Evolutionary conservation across 2,888 invertebrate species (phyloP).

Genomic region (Ochropacha duplaris): DNA sequence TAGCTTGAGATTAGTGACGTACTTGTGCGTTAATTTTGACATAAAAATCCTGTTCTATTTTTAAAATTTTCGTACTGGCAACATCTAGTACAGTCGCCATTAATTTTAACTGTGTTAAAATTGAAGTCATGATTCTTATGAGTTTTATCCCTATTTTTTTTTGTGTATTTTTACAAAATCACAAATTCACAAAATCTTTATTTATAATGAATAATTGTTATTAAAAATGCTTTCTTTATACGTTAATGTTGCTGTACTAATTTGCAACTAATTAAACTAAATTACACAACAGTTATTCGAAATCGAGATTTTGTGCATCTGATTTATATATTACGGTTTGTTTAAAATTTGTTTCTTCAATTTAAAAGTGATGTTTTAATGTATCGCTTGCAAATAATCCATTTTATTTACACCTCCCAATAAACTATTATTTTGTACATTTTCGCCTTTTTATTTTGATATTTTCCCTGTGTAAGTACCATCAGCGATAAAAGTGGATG

Average conservation of each 20-base stretch:
- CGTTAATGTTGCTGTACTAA: not conserved
- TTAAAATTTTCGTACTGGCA: not conserved
- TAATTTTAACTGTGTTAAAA: not conserved
- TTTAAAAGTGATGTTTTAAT: conserved; percentile 23
- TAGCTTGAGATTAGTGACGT: not conserved
- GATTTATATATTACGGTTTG: not conserved
- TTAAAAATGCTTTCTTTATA: not conserved
- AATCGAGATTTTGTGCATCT: not conserved
- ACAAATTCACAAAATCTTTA: not conserved
- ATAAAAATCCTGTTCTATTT: not conserved
- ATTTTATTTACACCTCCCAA: conserved; percentile 68
- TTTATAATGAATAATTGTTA: not conserved
- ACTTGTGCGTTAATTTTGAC: not conserved
- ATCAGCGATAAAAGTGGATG: too few relatives aligned
- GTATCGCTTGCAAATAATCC: conserved; percentile 57
- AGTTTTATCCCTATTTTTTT: not conserved
- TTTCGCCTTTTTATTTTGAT: conserved; percentile 46
- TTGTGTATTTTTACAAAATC: not conserved
- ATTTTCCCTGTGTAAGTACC: too few relatives aligned
- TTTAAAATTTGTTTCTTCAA: not conserved
- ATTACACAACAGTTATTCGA: not conserved
- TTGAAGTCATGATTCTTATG: not conserved
- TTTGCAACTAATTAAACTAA: not conserved
- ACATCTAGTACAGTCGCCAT: not conserved
- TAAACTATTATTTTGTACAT: conserved; percentile 72